These are phyloP conservation scores for Gryon sp. DNA, from an alignment of 1,140 invertebrate species.

Conservation along the genomic window DNA sequence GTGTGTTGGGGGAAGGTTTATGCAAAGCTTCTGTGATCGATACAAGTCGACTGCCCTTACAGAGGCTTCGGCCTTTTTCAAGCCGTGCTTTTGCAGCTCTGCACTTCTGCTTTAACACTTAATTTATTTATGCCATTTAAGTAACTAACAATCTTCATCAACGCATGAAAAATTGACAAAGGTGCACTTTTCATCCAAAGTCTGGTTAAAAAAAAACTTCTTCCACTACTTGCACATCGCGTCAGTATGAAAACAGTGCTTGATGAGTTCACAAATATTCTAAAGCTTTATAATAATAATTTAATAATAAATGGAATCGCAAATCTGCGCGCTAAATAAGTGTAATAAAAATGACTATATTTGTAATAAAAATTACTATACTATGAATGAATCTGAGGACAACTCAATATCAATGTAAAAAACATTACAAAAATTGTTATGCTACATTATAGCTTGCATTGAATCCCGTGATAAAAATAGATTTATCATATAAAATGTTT, in stretches of 20 bases:
- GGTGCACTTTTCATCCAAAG: constrained; percentile 12
- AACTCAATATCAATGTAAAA: too few relatives aligned
- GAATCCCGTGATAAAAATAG: too few relatives aligned
- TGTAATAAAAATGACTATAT: too few relatives aligned
- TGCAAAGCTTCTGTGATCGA: constrained; percentile 63
- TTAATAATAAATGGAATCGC: too few relatives aligned
- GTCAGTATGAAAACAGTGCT: not conserved
- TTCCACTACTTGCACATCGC: not conserved
- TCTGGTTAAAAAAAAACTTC: constrained; percentile 1
- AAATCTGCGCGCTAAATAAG: too few relatives aligned
- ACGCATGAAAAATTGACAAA: constrained; percentile 52
- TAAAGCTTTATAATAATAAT: too few relatives aligned
- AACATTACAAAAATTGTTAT: too few relatives aligned
- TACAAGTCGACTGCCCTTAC: constrained; percentile 62
- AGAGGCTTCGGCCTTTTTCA: constrained; percentile 61
- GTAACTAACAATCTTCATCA: constrained; percentile 31
- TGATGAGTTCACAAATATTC: too few relatives aligned
- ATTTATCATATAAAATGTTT: too few relatives aligned
- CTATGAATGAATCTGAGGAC: too few relatives aligned
- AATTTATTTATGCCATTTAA: constrained; percentile 50
- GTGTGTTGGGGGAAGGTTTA: constrained; percentile 50
- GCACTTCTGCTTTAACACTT: constrained; percentile 41
- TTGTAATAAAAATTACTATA: too few relatives aligned
- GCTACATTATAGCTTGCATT: too few relatives aligned
- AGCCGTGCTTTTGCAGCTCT: constrained; percentile 39